Conservation (phyloP, 2,797 vertebrate species). For the Gallinago nigripennis region DNA sequence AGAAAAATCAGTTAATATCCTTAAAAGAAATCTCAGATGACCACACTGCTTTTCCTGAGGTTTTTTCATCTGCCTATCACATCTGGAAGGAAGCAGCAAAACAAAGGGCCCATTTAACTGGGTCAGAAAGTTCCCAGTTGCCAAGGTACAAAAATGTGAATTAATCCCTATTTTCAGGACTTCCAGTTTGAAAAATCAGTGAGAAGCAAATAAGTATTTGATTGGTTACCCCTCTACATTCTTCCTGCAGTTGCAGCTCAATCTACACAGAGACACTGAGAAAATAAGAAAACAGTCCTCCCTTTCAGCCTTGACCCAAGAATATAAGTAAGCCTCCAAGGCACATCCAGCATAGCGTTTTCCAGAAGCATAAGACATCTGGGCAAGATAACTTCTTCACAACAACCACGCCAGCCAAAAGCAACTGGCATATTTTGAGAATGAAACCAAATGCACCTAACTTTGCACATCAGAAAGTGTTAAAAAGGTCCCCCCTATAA, state of each 20-base stretch:
- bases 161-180: neutral
- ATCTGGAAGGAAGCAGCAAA: conserved; percentile 29
- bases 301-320: conserved; percentile 34
- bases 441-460: neutral
- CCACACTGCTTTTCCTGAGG: neutral
- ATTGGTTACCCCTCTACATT: neutral
- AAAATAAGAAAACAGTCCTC: conserved; percentile 8
- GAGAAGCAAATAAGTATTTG: neutral
- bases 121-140: conserved; percentile 6
- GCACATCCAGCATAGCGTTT: neutral
- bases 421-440: neutral
- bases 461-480: neutral
- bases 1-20: conserved; percentile 9
- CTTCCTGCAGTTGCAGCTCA: neutral
- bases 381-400: neutral
- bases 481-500: neutral
- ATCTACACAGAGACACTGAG: neutral
- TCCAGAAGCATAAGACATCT: neutral
- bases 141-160: conserved; percentile 22
- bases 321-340: conserved; percentile 37
- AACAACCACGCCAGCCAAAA: neutral
- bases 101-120: conserved; percentile 33
- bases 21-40: conserved; percentile 18
- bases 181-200: neutral
- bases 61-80: conserved; percentile 7